Conservation (phyloP, 2,888 invertebrate genomes). For the Drosophila histrio region DNA sequence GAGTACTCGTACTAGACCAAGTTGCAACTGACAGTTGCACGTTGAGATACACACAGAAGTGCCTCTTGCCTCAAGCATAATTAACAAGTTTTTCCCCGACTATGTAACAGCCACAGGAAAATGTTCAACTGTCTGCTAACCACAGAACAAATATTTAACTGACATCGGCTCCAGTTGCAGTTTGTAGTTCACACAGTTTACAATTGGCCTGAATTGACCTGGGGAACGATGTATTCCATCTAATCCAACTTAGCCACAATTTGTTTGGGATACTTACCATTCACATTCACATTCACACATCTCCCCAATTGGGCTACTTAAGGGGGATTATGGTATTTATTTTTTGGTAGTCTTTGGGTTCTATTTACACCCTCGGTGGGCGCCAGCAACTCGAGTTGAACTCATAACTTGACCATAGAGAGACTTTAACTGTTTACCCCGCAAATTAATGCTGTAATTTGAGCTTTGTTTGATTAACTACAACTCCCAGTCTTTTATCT, state of each 20-base stretch:
- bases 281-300: slow-evolving; percentile 47
- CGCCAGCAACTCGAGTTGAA: slow-evolving; percentile 26
- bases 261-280: slow-evolving; percentile 30
- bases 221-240: neutral
- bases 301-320: slow-evolving; percentile 64
- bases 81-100: slow-evolving; percentile 69
- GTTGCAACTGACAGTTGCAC: slow-evolving; percentile 67
- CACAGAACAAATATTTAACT: slow-evolving; percentile 60
- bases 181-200: slow-evolving; percentile 55
- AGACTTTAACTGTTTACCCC: slow-evolving; percentile 58
- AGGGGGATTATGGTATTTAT: slow-evolving; percentile 54
- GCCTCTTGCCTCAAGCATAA: slow-evolving; percentile 51
- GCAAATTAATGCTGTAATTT: slow-evolving; percentile 46
- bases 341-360: slow-evolving; percentile 3
- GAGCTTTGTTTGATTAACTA: neutral
- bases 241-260: neutral
- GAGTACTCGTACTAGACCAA: slow-evolving; percentile 13
- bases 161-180: slow-evolving; percentile 63
- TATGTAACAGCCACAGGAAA: slow-evolving; percentile 38
- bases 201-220: slow-evolving; percentile 31
- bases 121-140: slow-evolving; percentile 50
- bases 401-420: slow-evolving; percentile 58
- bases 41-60: slow-evolving; percentile 35
- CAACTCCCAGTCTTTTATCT: no score
- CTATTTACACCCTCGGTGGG: slow-evolving; percentile 13